A percentile compares a stretch with the other conserved stretches of the same genome.
Evolutionary conservation across 2,113 vertebrate genomes (phyloP).

Genomic region (Forbesichthys agassizii): DNA sequence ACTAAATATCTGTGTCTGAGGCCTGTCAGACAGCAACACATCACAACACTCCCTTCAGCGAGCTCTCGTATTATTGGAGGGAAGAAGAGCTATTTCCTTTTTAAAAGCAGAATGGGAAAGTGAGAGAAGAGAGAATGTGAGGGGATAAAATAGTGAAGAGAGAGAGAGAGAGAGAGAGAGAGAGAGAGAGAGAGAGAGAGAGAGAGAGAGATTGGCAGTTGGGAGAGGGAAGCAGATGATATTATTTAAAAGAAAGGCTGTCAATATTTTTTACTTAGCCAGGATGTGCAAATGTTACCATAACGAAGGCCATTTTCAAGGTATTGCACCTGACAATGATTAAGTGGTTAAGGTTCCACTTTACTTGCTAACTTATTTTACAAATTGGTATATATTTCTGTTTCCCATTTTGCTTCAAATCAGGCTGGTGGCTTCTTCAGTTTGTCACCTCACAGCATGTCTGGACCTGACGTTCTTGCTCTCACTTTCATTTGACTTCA

Average conservation of each 20-base stretch:
- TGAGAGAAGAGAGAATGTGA: conserved; percentile 27
- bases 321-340: conserved; percentile 61
- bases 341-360: conserved; percentile 38
- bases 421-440: too few species aligned
- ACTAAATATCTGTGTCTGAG: conserved; percentile 66
- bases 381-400: conserved; percentile 42
- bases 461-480: too few species aligned
- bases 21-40: conserved; percentile 64
- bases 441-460: too few species aligned
- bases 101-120: conserved; percentile 27
- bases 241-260: conserved; percentile 49
- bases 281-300: conserved; percentile 37
- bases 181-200: too few species aligned
- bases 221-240: conserved; percentile 57
- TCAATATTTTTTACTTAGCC: conserved; percentile 65
- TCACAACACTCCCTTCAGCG: conserved; percentile 59
- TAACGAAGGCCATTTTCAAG: conserved; percentile 59
- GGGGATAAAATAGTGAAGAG: background rate
- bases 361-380: conserved; percentile 40
- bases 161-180: too few species aligned
- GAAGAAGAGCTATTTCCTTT: conserved; percentile 35
- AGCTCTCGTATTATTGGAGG: conserved; percentile 58
- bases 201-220: conserved; percentile 4
- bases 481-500: too few species aligned
- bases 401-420: too few species aligned